Evolutionary conservation across 2,113 vertebrate genomes (phyloP), one percentile per base, ranked within the genome.

Genomic region (Vidua macroura): DNA sequence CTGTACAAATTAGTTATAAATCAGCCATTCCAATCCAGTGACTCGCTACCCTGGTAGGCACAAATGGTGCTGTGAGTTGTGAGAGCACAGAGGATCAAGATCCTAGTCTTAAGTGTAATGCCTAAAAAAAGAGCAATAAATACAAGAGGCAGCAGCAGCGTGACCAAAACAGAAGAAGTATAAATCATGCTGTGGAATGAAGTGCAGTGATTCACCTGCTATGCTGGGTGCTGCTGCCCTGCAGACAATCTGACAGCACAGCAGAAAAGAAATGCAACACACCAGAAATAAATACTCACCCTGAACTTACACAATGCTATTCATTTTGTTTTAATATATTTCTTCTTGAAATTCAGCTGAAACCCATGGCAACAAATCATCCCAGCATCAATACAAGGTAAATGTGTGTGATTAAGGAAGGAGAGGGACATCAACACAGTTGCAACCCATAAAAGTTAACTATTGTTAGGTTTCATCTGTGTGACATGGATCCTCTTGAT

Each of bases 291-390:
- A 96, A 97, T 96, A 94, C 77, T 95, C 59, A 22, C 73, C 83
- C 86, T 89, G 77, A 80, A 81, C 79, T 93, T 94, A 91, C 89
- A 96, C 70, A 66, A 82, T 67, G 83, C 60, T 93, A 93, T 97
- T 94, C 68, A 70, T 94, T 96, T 88, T 82, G 24, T 13, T 51
- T 92, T 96, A 94, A 96, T 96, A 96, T 87, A 95, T 95, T 94
- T 96, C 92, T 93, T 95, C 77, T 92, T 95, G 91, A 94, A 89
- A 93, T 96, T 96, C 93, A 95, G 93, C 90, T 81, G 91, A 90
- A 95, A 93, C 28, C 37, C 30, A 31, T 1, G 13, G 46, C 27
- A 56, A 89, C 84, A 97, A 95, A 95, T 97, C 89, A 97, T 94
- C 77, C 35, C 59, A 87, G 51, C 83, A 90, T 90, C 96, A 91